These are phyloP conservation scores for Drosophila sordidula DNA, from an alignment of 2,888 invertebrate species.

Conservation along the genomic window DNA sequence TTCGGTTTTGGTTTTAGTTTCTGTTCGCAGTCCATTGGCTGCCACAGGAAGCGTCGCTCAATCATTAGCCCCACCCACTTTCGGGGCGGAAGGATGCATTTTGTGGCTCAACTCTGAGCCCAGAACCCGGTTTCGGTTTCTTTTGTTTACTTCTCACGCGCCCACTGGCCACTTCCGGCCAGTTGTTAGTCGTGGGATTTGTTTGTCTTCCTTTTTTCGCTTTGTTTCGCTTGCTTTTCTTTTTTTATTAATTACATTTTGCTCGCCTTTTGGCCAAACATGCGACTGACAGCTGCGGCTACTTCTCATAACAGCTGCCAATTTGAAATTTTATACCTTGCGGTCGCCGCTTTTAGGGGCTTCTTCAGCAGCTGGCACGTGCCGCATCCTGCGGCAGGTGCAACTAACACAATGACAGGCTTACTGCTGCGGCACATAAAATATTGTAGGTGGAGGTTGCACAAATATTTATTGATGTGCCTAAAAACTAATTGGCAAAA, in stretches of 20 bases:
- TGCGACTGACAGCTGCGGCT: slow-evolving; percentile 40
- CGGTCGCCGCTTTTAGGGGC: slow-evolving; percentile 33
- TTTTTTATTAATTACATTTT: slow-evolving; percentile 51
- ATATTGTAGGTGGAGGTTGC: too few species aligned
- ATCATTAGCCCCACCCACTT: slow-evolving; percentile 20
- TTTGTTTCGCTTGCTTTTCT: slow-evolving; percentile 7
- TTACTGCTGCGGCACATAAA: not conserved
- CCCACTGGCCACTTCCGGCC: slow-evolving; percentile 43
- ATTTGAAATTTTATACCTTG: slow-evolving; percentile 69
- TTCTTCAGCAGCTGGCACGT: slow-evolving; percentile 43
- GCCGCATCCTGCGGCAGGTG: slow-evolving; percentile 51
- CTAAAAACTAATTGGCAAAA: too few species aligned
- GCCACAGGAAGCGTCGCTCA: slow-evolving; percentile 46
- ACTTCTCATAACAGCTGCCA: slow-evolving; percentile 60
- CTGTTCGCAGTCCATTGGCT: slow-evolving; percentile 7
- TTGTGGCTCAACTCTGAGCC: slow-evolving; percentile 34
- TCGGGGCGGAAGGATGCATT: slow-evolving; percentile 51
- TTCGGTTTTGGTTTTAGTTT: slow-evolving; percentile 17
- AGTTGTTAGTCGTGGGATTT: slow-evolving; percentile 50
- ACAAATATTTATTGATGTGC: too few species aligned
- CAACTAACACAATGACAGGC: not conserved
- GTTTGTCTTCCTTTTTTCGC: slow-evolving; percentile 41
- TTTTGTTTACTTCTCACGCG: slow-evolving; percentile 35
- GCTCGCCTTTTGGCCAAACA: slow-evolving; percentile 21
- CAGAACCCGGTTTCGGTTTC: slow-evolving; percentile 28